Base-by-base conservation (phyloP, 2,797 vertebrate genomes). In the Muscicapa comitata region DNA sequence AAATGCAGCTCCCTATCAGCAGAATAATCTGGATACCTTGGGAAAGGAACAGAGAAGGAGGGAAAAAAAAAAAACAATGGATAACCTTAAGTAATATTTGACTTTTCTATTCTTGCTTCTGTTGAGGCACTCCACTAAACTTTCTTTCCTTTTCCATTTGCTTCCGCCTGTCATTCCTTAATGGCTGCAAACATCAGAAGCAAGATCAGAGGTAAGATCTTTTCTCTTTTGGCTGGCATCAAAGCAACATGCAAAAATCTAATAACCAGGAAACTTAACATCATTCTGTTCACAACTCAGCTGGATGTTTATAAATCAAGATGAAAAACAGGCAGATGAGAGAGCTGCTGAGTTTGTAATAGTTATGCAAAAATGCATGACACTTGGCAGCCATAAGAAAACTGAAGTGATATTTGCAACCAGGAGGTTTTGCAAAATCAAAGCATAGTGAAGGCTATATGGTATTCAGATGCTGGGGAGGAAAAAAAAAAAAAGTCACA, bases 221-320 rank as follows among this genome's bases (percentile, higher is more conserved):
- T 57, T 74, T 59, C 73, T 68, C 38, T 76, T 77, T 40, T 31
- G 35, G 47, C 65, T 96, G 61, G 21, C 57, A 83, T 88, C 72
- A 93, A 93, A 95, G 79, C 42, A 90, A 86, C n/a, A 50, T 33
- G 47, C 45, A 90, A 75, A 89, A 80, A 88, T 50, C 68, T 62
- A 95, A 85, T 77, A 77, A 76, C 37, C 65, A 86, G 57, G 55
- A 90, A 91, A 86, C 58, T 63, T 62, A 78, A 54, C 40, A 79
- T 78, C 84, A 94, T n/a, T 35, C 88, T 66, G 40, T 54, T 75
- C 81, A 85, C 67, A 85, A 68, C 67, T 91, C 84, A 70, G 47
- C 18, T 91, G 67, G 59, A 62, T 66, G 48, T 82, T 89, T 87
- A 81, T 62, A 85, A 81, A 87, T 74, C 81, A 90, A 80, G 90